Percentiles rank a stretch among this genome's conserved stretches.
Evolutionary conservation across 2,888 invertebrate genomes (phyloP).

Genomic region (Caenorhabditis macrosperma): DNA sequence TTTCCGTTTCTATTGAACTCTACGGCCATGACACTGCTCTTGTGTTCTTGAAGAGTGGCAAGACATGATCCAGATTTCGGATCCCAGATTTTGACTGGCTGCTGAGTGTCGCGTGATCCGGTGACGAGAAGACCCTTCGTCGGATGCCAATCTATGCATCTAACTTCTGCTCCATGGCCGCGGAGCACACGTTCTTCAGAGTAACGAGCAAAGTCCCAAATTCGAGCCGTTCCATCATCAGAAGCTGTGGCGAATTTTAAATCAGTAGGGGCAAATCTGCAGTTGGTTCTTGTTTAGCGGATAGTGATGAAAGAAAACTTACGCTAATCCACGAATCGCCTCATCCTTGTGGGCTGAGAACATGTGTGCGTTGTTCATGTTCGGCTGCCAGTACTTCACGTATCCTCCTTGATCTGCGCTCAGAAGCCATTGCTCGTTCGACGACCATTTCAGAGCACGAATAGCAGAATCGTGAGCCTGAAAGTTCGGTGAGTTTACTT

Average conservation of each 20-base stretch:
- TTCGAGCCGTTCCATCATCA: slow-evolving; percentile 97
- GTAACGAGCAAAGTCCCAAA: slow-evolving; percentile 96
- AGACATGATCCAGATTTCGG: slow-evolving; percentile 95
- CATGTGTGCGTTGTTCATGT: slow-evolving; percentile 99
- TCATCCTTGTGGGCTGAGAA: slow-evolving; percentile 98
- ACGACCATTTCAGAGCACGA: slow-evolving; percentile 99
- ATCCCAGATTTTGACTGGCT: slow-evolving; percentile 99
- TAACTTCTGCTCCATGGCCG: slow-evolving; percentile 81
- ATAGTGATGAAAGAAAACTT: slow-evolving; percentile 78
- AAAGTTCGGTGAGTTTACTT: too few species aligned
- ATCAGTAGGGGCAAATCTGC: slow-evolving; percentile 98
- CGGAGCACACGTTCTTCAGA: slow-evolving; percentile 92
- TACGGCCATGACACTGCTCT: slow-evolving; percentile 98
- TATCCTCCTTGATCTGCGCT: slow-evolving; percentile 90
- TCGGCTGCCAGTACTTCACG: slow-evolving; percentile 99
- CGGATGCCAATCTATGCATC: slow-evolving; percentile 98
- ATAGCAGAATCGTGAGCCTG: slow-evolving; percentile 99
- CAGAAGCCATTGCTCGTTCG: slow-evolving; percentile 99
- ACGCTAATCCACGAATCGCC: slow-evolving; percentile 98
- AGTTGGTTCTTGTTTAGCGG: slow-evolving; percentile 21
- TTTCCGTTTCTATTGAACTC: slow-evolving; percentile 99
- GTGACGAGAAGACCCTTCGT: slow-evolving; percentile 96
- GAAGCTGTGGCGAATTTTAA: slow-evolving; percentile 99
- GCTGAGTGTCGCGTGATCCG: slow-evolving; percentile 99
- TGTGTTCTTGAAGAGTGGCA: slow-evolving; percentile 98